Evolutionary conservation across 2,113 vertebrate genomes (phyloP).

Genomic region (Scolopax mira): DNA sequence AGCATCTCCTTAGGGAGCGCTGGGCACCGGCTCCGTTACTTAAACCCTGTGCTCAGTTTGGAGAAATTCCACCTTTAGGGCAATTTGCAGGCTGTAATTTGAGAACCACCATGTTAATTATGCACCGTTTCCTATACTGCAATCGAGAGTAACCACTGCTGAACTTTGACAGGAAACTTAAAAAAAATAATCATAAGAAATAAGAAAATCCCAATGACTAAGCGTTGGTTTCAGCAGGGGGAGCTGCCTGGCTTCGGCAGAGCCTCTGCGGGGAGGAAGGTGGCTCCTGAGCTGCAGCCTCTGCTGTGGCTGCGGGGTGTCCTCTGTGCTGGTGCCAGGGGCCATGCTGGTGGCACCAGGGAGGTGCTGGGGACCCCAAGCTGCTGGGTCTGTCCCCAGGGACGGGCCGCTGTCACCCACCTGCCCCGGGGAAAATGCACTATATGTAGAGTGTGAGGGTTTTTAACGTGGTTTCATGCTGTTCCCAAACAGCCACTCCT

Average conservation of each 20-base stretch:
- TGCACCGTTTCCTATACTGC: neutral
- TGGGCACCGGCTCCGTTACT: neutral
- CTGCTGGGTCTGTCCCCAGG: neutral
- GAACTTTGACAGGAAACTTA: neutral
- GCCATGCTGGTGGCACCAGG: neutral
- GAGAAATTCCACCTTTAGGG: neutral
- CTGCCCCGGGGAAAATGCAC: neutral
- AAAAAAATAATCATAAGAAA: too few species aligned
- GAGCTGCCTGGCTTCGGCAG: neutral
- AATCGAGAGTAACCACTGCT: neutral
- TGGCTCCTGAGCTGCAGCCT: neutral
- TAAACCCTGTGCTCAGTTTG: rapidly evolving
- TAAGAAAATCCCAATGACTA: too few species aligned
- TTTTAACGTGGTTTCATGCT: neutral
- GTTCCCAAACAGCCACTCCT: neutral
- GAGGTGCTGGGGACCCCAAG: neutral
- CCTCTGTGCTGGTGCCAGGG: rapidly evolving
- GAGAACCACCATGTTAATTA: neutral
- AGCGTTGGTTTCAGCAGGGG: neutral
- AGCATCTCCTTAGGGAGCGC: neutral
- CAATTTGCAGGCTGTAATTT: neutral
- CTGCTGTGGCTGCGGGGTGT: neutral
- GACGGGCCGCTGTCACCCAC: neutral
- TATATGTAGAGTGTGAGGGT: rapidly evolving
- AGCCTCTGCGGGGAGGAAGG: rapidly evolving